phyloP scores from a whole-genome alignment of 2,888 invertebrate genomes.

The Choristoneura rosaceana region DNA sequence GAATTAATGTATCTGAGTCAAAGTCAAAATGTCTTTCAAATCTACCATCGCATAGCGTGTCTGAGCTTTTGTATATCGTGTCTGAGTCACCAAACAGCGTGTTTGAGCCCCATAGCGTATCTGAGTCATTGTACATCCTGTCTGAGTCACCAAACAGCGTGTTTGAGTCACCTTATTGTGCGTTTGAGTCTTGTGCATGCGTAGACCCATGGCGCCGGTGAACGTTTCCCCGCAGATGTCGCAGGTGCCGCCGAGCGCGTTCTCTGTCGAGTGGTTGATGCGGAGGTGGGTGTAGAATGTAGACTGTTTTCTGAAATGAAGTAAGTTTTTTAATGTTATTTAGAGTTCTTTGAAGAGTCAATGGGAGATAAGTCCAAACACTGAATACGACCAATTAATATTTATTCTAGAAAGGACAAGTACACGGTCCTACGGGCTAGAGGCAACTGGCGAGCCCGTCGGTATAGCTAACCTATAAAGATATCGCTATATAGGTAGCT shows the following conservation, averaged over 20 bases:
- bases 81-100: not conserved
- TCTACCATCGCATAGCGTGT: not conserved
- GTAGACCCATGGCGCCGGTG: slow-evolving; percentile 40
- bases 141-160: not conserved
- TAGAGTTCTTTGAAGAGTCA: too few species aligned
- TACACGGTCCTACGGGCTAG: too few species aligned
- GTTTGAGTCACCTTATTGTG: slow-evolving; percentile 31
- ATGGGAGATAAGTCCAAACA: too few species aligned
- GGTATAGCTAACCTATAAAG: too few species aligned
- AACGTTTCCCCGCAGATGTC: slow-evolving; percentile 40
- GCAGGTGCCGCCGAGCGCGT: slow-evolving; percentile 36
- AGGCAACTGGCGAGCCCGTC: too few species aligned
- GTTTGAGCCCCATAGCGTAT: not conserved
- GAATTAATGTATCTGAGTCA: too few species aligned
- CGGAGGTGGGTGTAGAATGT: slow-evolving; percentile 37
- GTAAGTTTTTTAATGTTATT: too few species aligned
- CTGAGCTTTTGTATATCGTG: not conserved
- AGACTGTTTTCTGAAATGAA: slow-evolving; percentile 24
- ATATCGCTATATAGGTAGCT: too few species aligned
- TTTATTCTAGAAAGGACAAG: too few species aligned
- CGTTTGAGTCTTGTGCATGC: slow-evolving; percentile 41
- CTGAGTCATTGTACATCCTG: not conserved
- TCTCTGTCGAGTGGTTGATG: slow-evolving; percentile 38
- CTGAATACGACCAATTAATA: too few species aligned
- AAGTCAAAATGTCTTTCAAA: too few species aligned